Evolutionary conservation across 1,140 invertebrate species (phyloP).

Genomic region (Euura saliciscinereae): DNA sequence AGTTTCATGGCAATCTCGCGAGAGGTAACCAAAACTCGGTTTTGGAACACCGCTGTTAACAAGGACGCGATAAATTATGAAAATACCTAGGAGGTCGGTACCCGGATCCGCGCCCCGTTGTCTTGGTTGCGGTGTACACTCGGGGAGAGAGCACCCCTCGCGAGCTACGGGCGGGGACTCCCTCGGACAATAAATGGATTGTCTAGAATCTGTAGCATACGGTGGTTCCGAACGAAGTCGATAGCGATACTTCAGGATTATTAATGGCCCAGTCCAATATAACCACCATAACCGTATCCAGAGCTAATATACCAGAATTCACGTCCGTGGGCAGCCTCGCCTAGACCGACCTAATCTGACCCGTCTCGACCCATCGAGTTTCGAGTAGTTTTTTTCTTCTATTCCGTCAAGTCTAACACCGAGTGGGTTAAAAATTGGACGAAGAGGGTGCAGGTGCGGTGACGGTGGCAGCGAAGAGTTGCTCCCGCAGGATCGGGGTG

Average conservation of each 20-base stretch:
- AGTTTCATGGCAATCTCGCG: not conserved
- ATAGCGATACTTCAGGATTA: slow-evolving; percentile 50
- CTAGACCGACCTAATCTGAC: not conserved
- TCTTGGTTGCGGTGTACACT: not conserved
- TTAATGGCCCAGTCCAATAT: slow-evolving; percentile 52
- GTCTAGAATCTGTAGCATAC: slow-evolving; percentile 13
- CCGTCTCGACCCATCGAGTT: not conserved
- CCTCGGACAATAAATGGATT: slow-evolving; percentile 10
- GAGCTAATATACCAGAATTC: slow-evolving; percentile 38
- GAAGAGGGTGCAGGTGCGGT: slow-evolving; percentile 25
- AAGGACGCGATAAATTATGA: slow-evolving; percentile 3
- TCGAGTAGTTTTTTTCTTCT: not conserved
- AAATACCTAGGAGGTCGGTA: not conserved
- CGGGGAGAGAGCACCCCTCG: not conserved
- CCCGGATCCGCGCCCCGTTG: not conserved
- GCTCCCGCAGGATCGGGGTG: slow-evolving; percentile 42
- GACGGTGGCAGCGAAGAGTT: slow-evolving; percentile 26
- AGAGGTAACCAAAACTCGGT: not conserved
- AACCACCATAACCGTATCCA: slow-evolving; percentile 29
- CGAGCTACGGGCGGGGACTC: not conserved
- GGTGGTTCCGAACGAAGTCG: slow-evolving; percentile 26
- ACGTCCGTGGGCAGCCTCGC: slow-evolving; percentile 18
- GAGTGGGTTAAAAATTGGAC: too few species aligned
- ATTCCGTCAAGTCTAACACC: too few species aligned
- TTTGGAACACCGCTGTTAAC: not conserved